These are phyloP conservation scores for Sciurus niger DNA, from an alignment of 2,113 vertebrate genomes.

Conservation along the genomic window DNA sequence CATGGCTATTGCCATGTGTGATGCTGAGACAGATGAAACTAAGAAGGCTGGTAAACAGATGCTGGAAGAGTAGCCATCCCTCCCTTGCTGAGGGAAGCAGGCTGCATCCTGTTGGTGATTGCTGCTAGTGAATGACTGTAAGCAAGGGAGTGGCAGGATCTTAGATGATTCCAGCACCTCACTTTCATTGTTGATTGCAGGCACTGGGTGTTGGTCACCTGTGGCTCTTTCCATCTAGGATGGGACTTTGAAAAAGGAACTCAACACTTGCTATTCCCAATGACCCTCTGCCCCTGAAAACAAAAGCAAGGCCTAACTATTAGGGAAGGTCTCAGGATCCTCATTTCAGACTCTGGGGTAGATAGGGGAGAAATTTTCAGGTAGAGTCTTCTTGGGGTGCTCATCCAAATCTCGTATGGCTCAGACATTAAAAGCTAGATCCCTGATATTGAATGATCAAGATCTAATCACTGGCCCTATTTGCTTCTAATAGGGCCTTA, in stretches of 20 bases:
- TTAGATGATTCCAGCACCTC: not conserved
- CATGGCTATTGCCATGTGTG: not conserved
- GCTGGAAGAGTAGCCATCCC: not conserved
- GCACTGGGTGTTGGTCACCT: not conserved
- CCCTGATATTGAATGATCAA: not conserved
- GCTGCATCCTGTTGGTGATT: not conserved
- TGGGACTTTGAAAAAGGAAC: constrained; percentile 2
- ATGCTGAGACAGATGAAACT: not conserved
- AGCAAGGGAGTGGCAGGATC: not conserved
- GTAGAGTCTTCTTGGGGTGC: not conserved
- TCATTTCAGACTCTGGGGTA: not conserved
- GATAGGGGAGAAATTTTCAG: not conserved
- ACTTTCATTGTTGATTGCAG: not conserved
- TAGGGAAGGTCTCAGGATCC: not conserved
- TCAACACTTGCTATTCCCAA: not conserved
- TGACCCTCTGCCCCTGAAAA: not conserved
- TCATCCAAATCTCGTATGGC: not conserved
- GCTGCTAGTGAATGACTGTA: not conserved
- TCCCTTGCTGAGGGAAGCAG: not conserved
- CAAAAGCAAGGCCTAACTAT: not conserved
- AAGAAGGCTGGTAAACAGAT: not conserved
- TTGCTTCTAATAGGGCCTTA: not conserved
- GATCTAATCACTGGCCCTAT: not conserved
- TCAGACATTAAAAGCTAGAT: constrained; percentile 19
- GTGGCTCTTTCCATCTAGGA: not conserved